Conservation (phyloP, 1,140 invertebrate genomes). For the Drosophila setifemur region DNA sequence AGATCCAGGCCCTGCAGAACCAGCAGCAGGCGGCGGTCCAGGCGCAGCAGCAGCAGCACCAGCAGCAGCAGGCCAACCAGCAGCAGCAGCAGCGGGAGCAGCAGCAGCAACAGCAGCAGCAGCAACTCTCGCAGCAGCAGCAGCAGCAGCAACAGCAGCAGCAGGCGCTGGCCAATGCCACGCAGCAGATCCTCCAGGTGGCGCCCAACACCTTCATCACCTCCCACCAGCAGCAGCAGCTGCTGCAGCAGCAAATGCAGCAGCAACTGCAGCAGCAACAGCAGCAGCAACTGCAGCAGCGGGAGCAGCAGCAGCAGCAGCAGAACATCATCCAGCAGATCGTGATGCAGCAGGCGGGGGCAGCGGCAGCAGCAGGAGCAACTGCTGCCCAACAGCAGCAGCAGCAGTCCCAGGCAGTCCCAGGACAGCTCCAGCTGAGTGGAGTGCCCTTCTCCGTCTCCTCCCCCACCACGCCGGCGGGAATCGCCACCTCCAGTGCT, state of each 20-base stretch:
- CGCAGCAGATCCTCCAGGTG: constrained; percentile 83
- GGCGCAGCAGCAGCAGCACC: too few species aligned
- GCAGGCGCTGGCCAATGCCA: constrained; percentile 54
- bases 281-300: constrained; percentile 62
- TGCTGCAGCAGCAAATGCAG: too few species aligned
- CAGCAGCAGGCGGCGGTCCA: too few species aligned
- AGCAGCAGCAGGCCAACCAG: too few species aligned
- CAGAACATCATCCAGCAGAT: constrained; percentile 77
- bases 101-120: constrained; percentile 48
- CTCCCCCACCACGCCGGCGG: constrained; percentile 82
- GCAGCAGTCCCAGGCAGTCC: constrained; percentile 41
- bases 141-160: constrained; percentile 65
- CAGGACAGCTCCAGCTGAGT: constrained; percentile 47
- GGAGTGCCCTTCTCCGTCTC: constrained; percentile 82
- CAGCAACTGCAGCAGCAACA: constrained; percentile 80
- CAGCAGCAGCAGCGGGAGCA: constrained; percentile 55
- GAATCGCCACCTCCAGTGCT: constrained; percentile 71
- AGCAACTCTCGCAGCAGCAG: constrained; percentile 74
- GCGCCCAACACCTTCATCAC: constrained; percentile 65
- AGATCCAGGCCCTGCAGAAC: too few species aligned
- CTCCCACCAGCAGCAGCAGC: constrained; percentile 65
- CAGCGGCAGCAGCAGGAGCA: constrained; percentile 47
- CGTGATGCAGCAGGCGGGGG: constrained; percentile 61
- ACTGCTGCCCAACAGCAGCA: constrained; percentile 11
- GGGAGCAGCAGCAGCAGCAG: constrained; percentile 75